Percentiles rank a stretch among this genome's conserved stretches.
Evolutionary conservation across 2,797 vertebrate genomes (phyloP).

Genomic region (Denticeps clupeoides): DNA sequence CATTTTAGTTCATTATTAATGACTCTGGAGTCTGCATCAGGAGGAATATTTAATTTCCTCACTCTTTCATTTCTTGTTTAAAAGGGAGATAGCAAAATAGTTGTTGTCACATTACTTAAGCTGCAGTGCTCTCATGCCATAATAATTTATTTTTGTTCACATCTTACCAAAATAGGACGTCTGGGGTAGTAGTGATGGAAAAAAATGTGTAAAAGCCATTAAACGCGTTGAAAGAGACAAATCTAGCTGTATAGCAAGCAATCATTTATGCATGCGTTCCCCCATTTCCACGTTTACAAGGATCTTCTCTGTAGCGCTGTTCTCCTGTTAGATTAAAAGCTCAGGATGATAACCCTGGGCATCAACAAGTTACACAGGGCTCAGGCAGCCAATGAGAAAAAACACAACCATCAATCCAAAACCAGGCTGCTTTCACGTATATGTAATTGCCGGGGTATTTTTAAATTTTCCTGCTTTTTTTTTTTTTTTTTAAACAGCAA

Average conservation of each 20-base stretch:
- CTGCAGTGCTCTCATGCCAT: constrained; percentile 19
- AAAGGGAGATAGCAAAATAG: constrained; percentile 2
- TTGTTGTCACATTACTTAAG: constrained; percentile 26
- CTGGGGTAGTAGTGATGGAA: constrained; percentile 8
- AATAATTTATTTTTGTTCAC: constrained; percentile 32
- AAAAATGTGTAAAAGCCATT: constrained; percentile 27
- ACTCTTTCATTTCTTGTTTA: constrained; percentile 21
- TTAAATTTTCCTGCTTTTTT: no score
- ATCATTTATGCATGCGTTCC: constrained; percentile 2
- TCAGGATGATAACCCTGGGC: neutral
- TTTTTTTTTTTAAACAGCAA: no score
- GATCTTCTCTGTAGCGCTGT: no score
- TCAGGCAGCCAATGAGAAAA: no score
- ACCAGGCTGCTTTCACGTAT: no score
- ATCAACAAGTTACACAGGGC: neutral
- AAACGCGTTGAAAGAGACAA: constrained; percentile 17
- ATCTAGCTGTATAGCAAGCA: constrained; percentile 13
- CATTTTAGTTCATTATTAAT: constrained; percentile 36
- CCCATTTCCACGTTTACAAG: neutral
- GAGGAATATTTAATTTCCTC: constrained; percentile 27
- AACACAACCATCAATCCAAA: no score
- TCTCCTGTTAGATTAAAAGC: neutral
- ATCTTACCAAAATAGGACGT: constrained; percentile 23
- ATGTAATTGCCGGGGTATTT: no score
- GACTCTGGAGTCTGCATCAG: constrained; percentile 30